phyloP scores from a whole-genome alignment of 1,140 invertebrate species.

The Mya arenaria region DNA sequence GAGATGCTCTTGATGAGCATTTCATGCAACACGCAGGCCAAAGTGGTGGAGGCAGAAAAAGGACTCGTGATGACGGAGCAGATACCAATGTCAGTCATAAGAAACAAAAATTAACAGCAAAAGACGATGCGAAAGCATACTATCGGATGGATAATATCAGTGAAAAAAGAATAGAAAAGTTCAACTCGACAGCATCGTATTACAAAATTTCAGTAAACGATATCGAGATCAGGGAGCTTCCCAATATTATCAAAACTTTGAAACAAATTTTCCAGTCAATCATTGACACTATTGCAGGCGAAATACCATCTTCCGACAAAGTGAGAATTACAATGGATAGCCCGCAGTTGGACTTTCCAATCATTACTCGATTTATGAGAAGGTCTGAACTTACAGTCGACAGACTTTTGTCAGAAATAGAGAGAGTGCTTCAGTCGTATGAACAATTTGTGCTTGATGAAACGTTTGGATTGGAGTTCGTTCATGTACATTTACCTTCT shows the following conservation, averaged over 20 bases:
- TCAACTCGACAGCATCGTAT: constrained; percentile 10
- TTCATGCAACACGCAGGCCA: constrained; percentile 5
- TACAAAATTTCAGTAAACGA: constrained; percentile 2
- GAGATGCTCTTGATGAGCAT: constrained; percentile 46
- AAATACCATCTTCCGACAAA: not conserved
- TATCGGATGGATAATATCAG: constrained; percentile 21
- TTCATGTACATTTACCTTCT: not conserved
- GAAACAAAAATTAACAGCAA: constrained; percentile 3
- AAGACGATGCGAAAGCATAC: not conserved
- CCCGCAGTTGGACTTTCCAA: not conserved
- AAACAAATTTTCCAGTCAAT: not conserved
- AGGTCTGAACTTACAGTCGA: constrained; percentile 3
- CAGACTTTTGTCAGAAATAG: not conserved
- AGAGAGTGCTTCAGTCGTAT: constrained; percentile 9
- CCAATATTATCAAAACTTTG: not conserved
- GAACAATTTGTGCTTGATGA: constrained; percentile 17
- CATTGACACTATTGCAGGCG: not conserved
- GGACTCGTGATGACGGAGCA: not conserved
- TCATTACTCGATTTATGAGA: not conserved
- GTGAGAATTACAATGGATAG: not conserved
- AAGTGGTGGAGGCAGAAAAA: constrained; percentile 2
- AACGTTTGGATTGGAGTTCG: constrained; percentile 1
- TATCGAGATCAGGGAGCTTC: constrained; percentile 22
- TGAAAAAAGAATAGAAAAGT: not conserved
- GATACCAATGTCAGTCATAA: not conserved